Conservation (phyloP, 2,113 vertebrate genomes). For the Ageneiosus marmoratus region DNA sequence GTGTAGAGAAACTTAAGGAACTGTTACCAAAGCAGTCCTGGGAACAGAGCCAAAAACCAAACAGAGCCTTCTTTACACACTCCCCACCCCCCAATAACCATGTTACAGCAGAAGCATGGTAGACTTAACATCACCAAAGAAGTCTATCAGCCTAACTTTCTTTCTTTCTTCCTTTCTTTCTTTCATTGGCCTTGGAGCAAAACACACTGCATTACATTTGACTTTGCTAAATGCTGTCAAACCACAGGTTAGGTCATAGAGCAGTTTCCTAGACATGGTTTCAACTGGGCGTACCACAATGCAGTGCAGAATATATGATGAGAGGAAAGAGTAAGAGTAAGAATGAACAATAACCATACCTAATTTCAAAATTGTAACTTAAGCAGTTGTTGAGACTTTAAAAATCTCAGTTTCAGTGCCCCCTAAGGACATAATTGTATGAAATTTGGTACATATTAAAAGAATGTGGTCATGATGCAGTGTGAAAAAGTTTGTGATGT, state of each 20-base stretch:
- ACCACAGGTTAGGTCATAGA: not conserved
- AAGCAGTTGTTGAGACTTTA: too few relatives aligned
- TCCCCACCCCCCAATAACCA: not conserved
- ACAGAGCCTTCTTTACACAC: not conserved
- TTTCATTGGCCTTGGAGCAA: not conserved
- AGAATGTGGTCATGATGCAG: too few relatives aligned
- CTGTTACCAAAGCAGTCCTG: not conserved
- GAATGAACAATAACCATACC: too few relatives aligned
- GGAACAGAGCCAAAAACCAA: not conserved
- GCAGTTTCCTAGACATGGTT: not conserved
- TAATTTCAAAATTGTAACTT: too few relatives aligned
- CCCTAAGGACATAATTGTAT: too few relatives aligned
- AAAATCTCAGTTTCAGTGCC: too few relatives aligned
- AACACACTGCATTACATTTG: not conserved
- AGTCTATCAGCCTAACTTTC: not conserved
- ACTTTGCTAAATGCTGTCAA: not conserved
- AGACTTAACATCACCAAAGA: not conserved
- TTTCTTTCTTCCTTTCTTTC: not conserved
- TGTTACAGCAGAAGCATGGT: too few relatives aligned
- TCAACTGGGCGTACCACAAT: too few relatives aligned
- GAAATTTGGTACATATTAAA: too few relatives aligned
- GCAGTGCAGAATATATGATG: too few relatives aligned
- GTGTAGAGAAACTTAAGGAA: slow-evolving; percentile 20
- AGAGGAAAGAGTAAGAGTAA: too few relatives aligned
- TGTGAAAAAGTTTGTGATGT: too few relatives aligned